A percentile compares a stretch with the other conserved stretches of the same genome.
These are phyloP conservation scores for Microcebus jonahi DNA, from an alignment of 2,113 vertebrate genomes.

Conservation along the genomic window DNA sequence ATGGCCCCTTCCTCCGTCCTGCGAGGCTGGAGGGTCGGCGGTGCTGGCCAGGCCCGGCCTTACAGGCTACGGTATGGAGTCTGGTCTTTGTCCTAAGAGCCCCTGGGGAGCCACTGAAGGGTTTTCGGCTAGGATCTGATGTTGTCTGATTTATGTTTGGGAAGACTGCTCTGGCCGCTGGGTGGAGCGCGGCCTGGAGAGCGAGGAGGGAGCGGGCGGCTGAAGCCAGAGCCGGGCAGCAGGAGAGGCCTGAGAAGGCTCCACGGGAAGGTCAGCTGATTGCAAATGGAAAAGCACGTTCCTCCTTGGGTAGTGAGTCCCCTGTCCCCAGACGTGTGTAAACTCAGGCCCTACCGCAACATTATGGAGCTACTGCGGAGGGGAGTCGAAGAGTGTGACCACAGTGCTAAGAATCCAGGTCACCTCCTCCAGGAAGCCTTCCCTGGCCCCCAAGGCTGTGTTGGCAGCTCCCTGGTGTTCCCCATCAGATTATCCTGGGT, in stretches of 20 bases:
- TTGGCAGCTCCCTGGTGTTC: not conserved
- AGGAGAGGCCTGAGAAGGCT: not conserved
- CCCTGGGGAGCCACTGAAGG: constrained; percentile 72
- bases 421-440: constrained; percentile 44
- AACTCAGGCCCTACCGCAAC: not conserved
- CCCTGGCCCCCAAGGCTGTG: not conserved
- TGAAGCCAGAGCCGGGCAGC: not conserved
- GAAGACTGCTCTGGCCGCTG: constrained; percentile 68
- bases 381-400: not conserved
- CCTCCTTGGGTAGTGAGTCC: not conserved
- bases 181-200: not conserved
- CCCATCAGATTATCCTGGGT: not conserved
- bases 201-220: not conserved
- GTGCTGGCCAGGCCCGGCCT: not conserved
- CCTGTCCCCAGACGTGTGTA: not conserved
- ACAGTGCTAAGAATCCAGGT: not conserved
- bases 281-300: not conserved
- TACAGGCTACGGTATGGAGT: constrained; percentile 36
- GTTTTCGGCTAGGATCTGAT: constrained; percentile 69
- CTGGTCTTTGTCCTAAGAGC: constrained; percentile 76
- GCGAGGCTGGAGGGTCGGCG: not conserved
- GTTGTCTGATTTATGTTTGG: constrained; percentile 74
- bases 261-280: not conserved
- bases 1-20: not conserved
- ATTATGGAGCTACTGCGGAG: not conserved